These are phyloP conservation scores for Tarsius wallacei DNA, from an alignment of 2,797 vertebrate genomes.

Conservation along the genomic window DNA sequence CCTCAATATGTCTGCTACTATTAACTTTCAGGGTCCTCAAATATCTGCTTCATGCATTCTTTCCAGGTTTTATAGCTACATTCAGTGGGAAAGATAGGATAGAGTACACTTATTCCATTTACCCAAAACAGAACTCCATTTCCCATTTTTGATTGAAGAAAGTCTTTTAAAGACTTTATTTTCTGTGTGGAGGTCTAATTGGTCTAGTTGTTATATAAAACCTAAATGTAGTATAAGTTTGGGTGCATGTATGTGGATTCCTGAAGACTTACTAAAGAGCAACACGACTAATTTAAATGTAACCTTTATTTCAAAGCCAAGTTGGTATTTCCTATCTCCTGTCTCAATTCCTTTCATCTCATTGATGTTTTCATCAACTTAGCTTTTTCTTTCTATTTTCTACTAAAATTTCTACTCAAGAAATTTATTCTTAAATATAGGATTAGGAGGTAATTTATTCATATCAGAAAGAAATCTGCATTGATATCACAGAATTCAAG, in stretches of 20 bases:
- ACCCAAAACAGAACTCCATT: neutral
- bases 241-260: neutral
- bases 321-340: neutral
- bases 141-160: neutral
- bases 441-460: neutral
- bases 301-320: neutral
- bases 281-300: neutral
- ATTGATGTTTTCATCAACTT: neutral
- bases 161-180: neutral
- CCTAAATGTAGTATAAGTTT: neutral
- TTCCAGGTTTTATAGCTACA: neutral
- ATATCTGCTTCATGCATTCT: neutral
- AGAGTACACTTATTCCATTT: neutral
- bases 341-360: neutral
- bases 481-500: neutral
- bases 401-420: conserved; percentile 1
- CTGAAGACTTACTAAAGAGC: neutral
- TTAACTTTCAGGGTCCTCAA: neutral
- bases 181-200: neutral
- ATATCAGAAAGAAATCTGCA: neutral
- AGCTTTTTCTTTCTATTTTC: neutral
- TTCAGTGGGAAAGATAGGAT: neutral
- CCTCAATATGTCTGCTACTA: neutral
- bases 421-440: conserved; percentile 20
- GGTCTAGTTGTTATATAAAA: neutral